Evolutionary conservation across 2,888 invertebrate genomes (phyloP).

Genomic region (Machimus rusticus): DNA sequence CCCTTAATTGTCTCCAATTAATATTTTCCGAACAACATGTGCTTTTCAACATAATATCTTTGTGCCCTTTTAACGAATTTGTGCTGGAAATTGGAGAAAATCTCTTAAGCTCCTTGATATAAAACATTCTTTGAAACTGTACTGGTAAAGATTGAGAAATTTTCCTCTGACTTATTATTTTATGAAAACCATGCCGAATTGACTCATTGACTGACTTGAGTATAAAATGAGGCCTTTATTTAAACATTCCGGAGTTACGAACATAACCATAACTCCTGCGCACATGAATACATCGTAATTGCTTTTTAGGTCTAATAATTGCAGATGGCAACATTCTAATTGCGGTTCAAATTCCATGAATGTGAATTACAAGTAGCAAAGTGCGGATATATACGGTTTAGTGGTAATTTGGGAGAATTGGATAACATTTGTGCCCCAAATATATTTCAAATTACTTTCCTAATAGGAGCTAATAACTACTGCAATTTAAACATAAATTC

Average conservation of each 20-base stretch:
- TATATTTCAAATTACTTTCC: neutral
- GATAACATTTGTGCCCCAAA: neutral
- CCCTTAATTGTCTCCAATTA: neutral
- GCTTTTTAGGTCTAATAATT: neutral
- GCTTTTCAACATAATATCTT: neutral
- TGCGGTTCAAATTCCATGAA: neutral
- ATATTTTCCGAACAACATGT: neutral
- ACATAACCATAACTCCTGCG: neutral
- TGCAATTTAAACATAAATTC: neutral
- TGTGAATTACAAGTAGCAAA: neutral
- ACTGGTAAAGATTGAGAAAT: neutral
- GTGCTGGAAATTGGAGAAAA: neutral
- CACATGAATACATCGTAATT: neutral
- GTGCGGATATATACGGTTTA: neutral
- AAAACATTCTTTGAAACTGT: neutral
- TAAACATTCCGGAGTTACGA: neutral
- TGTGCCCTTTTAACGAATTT: neutral
- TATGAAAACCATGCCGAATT: neutral
- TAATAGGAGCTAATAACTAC: neutral
- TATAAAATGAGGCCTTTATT: neutral
- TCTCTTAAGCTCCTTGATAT: neutral
- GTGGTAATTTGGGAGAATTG: neutral
- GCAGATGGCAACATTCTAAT: neutral
- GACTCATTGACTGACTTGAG: neutral
- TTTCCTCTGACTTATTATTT: neutral